These are phyloP conservation scores for Hylaea fasciaria DNA, from an alignment of 2,888 invertebrate genomes.

Conservation along the genomic window DNA sequence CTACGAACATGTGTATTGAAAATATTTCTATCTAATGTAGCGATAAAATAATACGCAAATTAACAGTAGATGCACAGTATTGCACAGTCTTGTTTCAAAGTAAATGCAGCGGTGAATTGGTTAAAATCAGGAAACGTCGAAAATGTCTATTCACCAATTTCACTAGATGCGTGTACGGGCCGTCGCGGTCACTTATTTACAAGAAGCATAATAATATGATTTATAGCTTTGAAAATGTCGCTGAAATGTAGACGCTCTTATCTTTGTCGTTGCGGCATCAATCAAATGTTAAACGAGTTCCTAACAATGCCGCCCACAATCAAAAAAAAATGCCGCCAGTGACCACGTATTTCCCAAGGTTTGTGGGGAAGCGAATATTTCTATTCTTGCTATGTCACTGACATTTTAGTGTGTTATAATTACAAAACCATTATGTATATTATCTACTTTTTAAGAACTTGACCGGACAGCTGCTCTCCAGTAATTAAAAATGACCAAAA, in stretches of 20 bases:
- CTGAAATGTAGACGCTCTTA: conserved; percentile 1
- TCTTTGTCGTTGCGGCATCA: conserved; percentile 4
- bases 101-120: conserved; percentile 5
- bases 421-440: no score
- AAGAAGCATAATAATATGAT: conserved; percentile 14
- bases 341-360: conserved; percentile 5
- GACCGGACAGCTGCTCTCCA: no score
- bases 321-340: conserved; percentile 1
- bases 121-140: conserved; percentile 29
- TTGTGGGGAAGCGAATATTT: not conserved
- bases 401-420: not conserved
- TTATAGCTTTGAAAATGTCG: conserved; percentile 12
- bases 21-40: no score
- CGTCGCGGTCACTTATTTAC: conserved; percentile 16
- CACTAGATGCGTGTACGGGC: conserved; percentile 17
- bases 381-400: not conserved
- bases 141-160: conserved; percentile 25
- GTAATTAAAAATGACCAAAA: no score
- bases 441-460: no score
- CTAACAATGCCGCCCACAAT: no score
- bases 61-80: no score
- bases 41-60: no score
- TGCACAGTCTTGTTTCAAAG: not conserved
- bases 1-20: no score
- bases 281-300: conserved; percentile 5